Evolutionary conservation across 2,888 invertebrate genomes (phyloP).

Genomic region (Andrena haemorrhoa): DNA sequence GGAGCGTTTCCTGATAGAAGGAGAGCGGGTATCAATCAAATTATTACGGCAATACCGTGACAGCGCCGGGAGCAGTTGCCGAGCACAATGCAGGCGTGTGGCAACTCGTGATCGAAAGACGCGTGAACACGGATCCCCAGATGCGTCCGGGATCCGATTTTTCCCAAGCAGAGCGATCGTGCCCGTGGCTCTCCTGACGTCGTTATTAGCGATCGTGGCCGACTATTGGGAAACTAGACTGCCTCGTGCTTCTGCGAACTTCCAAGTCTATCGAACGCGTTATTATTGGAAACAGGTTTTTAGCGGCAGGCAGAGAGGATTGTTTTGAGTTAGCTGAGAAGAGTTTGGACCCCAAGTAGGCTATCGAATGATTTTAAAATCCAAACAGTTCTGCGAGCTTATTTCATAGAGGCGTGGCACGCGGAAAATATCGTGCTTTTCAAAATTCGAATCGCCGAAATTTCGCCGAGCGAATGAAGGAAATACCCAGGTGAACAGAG

Average conservation of each 20-base stretch:
- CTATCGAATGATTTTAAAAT: neutral
- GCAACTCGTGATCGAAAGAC: slow-evolving; percentile 50
- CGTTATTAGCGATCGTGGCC: slow-evolving; percentile 30
- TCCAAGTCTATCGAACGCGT: neutral
- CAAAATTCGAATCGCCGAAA: neutral
- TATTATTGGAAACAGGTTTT: slow-evolving; percentile 40
- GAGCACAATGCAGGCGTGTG: slow-evolving; percentile 53
- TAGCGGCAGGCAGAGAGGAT: neutral
- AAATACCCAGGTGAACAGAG: slow-evolving; percentile 52
- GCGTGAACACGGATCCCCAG: slow-evolving; percentile 48
- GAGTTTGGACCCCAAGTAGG: slow-evolving; percentile 6
- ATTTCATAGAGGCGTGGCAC: too few species aligned
- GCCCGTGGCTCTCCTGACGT: neutral
- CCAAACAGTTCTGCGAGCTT: neutral
- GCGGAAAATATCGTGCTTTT: too few species aligned
- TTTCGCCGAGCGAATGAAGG: slow-evolving; percentile 30
- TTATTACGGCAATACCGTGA: slow-evolving; percentile 70
- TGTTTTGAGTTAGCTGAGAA: neutral
- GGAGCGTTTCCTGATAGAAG: slow-evolving; percentile 43
- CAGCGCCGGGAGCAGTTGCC: slow-evolving; percentile 45
- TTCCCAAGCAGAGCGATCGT: neutral
- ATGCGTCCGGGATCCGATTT: slow-evolving; percentile 41
- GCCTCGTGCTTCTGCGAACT: neutral
- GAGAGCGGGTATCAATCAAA: slow-evolving; percentile 68
- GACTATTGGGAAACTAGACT: slow-evolving; percentile 40